phyloP scores from a whole-genome alignment of 2,113 vertebrate species.

The Peromyscus polionotus region DNA sequence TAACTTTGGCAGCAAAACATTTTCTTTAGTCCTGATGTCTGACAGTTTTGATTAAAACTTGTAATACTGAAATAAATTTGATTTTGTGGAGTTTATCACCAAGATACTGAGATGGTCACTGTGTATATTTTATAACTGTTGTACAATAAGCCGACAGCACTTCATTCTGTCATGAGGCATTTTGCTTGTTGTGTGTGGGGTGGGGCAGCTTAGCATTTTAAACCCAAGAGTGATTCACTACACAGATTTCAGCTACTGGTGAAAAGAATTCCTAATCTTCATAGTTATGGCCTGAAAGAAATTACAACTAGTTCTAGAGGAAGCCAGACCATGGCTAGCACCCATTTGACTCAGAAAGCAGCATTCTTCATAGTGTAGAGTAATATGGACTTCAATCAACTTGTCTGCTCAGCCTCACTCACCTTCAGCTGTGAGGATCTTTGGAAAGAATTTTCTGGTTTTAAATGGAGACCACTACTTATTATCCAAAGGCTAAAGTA shows the following conservation, averaged over 20 bases:
- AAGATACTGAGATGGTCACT: background rate
- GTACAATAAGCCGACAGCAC: background rate
- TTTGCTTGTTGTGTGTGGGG: background rate
- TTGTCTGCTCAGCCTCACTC: background rate
- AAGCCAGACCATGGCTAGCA: background rate
- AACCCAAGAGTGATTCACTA: constrained; percentile 3
- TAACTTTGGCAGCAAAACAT: constrained; percentile 38
- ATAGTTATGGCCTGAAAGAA: background rate
- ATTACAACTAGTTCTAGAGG: background rate
- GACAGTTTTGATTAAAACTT: background rate
- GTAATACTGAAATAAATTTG: background rate
- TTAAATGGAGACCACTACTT: background rate
- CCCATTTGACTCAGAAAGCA: constrained; percentile 4
- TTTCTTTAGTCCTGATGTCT: constrained; percentile 27
- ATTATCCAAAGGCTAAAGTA: background rate
- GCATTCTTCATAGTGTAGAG: background rate
- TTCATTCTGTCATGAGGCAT: background rate
- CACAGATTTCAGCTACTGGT: background rate
- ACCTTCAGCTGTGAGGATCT: background rate
- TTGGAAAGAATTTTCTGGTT: background rate
- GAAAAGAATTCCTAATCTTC: constrained; percentile 38
- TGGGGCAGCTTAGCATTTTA: constrained; percentile 17
- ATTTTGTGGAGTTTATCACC: background rate
- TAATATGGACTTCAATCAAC: constrained; percentile 9
- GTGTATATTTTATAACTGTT: background rate